A percentile compares a stretch with the other conserved stretches of the same genome.
These are phyloP conservation scores for Junonia oenone DNA, from an alignment of 2,888 invertebrate species.

Conservation along the genomic window DNA sequence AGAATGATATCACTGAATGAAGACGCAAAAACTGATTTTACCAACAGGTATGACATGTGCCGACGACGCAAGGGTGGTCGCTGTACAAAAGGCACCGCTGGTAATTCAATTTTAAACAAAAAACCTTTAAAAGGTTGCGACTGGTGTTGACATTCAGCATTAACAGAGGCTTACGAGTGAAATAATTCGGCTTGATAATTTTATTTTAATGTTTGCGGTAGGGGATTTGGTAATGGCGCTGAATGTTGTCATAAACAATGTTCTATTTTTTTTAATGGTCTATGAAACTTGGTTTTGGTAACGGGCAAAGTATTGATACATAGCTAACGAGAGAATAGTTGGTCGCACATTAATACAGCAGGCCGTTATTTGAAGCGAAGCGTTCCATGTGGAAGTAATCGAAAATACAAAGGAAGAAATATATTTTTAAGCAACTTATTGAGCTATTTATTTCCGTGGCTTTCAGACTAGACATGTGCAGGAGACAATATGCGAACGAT, in stretches of 20 bases:
- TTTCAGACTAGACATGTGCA: slow-evolving; percentile 99
- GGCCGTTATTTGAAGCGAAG: neutral
- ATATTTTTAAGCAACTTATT: slow-evolving; percentile 43
- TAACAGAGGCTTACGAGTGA: slow-evolving; percentile 72
- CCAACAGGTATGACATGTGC: slow-evolving; percentile 98
- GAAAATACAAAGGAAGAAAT: slow-evolving; percentile 22
- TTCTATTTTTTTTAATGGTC: slow-evolving; percentile 26
- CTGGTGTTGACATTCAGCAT: slow-evolving; percentile 61
- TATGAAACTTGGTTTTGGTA: slow-evolving; percentile 23
- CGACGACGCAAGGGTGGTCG: slow-evolving; percentile 96
- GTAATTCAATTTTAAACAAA: slow-evolving; percentile 83
- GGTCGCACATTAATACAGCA: neutral
- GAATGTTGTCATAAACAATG: slow-evolving; percentile 47
- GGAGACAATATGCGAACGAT: slow-evolving; percentile 95
- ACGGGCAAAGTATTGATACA: slow-evolving; percentile 11
- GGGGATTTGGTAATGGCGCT: slow-evolving; percentile 79
- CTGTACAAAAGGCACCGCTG: slow-evolving; percentile 98
- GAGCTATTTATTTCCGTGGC: slow-evolving; percentile 78
- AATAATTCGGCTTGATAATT: slow-evolving; percentile 60
- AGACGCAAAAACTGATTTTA: slow-evolving; percentile 64
- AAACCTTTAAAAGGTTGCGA: slow-evolving; percentile 50
- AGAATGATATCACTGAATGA: slow-evolving; percentile 34
- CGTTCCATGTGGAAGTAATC: neutral
- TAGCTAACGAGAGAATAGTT: slow-evolving; percentile 9
- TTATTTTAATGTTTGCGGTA: slow-evolving; percentile 70